Evolutionary conservation across 2,888 invertebrate genomes (phyloP), one percentile per base, ranked within the genome.

Genomic region (Torymus texanus): DNA sequence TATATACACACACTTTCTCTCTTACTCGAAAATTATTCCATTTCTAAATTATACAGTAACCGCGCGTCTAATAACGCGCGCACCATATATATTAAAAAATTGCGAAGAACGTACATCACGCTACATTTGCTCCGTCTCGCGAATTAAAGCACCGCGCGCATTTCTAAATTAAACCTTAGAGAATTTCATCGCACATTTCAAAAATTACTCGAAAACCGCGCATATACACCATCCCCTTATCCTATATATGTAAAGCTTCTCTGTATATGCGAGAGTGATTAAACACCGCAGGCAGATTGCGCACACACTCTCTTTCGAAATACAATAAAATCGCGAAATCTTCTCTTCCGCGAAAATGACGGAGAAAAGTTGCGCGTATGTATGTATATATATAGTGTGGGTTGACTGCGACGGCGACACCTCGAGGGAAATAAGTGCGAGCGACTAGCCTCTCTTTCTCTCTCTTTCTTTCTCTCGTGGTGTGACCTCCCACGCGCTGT

Each of bases 141-240:
- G 41, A 75, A 75, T 75, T 24, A 66, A 29, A 16, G 24, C 29
- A 2, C 29, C 4, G n/a, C 66, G 24, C 21, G n/a, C 74, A 75
- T 80, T 75, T 80, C 80, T 67, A 80, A 80, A 80, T 80, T 77
- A 80, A 78, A 78, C 77, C 80, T 75, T 75, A 68, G 76, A 80
- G 76, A 71, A 72, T 75, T 73, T 80, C 73, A 73, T 80, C 51
- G 50, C n/a, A 71, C 77, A 71, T 78, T 78, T 80, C 29, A 65
- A 80, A 78, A 80, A 75, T 80, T 78, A 62, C 77, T 67, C 59
- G 29, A 77, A 77, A 66, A 71, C 61, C 24, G 13, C 53, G 53
- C 1, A 50, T 12, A 50, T 11, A 11, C 53, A 14, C 67, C 41
- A 5, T 14, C 29, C 11, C 51, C 21, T n/a, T 67, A 67, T 5